Evolutionary conservation across 2,888 invertebrate genomes (phyloP), one percentile per base, ranked within the genome.

Genomic region (Chymomyza amoena): DNA sequence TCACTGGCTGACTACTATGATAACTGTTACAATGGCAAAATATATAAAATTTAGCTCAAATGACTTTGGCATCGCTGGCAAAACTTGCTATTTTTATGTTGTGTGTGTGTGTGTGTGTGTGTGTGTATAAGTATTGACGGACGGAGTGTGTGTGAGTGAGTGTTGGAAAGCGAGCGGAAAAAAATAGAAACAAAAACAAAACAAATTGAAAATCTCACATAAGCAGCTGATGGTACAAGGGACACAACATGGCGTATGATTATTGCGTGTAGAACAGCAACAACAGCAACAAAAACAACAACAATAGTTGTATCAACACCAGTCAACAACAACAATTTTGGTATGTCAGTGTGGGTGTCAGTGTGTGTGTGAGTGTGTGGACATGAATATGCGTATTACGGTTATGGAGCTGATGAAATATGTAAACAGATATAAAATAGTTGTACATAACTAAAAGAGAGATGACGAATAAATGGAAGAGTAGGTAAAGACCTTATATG

Each of bases 41-140:
- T 77, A 83, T 83, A 83, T 87, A 83, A 82, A 87, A 87, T 87
- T 83, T 84, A 83, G 87, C 83, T 82, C 75, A 82, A 83, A 83
- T 82, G 83, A 79, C 77, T 68, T 75, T 84, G 82, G 74, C 76
- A 83, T 74, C 73, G 80, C 78, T 66, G 70, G 85, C 80, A 78
- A 78, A 83, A 83, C 80, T 82, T 84, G 76, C 75, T 70, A 81
- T 84, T 72, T 77, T 78, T 78, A 69, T 74, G 73, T 76, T 79
- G 62, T 71, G 36, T 36, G 36, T 75, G 65, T 75, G 32, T 51
- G 51, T 16, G 61, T n/a, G n/a, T n/a, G n/a, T n/a, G n/a, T n/a
- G n/a, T n/a, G 25, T n/a, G 20, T 6, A 25, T 20, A 63, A 64
- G 70, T 63, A 51, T 75, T 25, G 25, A 25, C 25, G 25, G 75